Base-by-base conservation (phyloP, 2,797 vertebrate genomes). In the Percopsis omiscomaycus region DNA sequence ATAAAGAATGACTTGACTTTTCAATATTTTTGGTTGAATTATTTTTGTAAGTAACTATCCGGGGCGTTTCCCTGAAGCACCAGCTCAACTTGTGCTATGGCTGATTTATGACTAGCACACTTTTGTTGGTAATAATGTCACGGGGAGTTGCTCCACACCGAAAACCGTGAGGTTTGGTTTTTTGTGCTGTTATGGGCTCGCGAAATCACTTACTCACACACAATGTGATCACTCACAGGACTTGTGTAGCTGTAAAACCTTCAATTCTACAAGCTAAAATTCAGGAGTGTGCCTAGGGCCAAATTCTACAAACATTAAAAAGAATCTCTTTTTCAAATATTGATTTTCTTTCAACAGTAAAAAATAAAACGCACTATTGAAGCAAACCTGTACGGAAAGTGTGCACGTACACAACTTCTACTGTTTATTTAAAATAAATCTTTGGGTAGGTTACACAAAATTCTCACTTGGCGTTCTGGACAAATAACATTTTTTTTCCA, bases 41-140 rank as follows among this genome's bases (percentile, higher is more conserved):
- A 1, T 22, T 48, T 60, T 59, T 6, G 44, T 28, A 15, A 3
- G 16, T n/a, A 27, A 56, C 62, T 52, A 14, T 30, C 2, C 61
- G 60, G 80, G 66, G 58, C 3, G 13, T 85, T 67, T 46, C 66
- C 67, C 54, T 54, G 77, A 73, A 79, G 55, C 86, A 86, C 56
- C 46, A 57, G 84, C 77, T 71, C 3, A 59, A 5, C 73, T 81
- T 12, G 32, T 74, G 77, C 32, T 78, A 57, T 75, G 72, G 78
- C 62, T 75, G 49, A 68, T 74, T 68, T 75, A 68, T 69, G 75
- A 73, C 46, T 64, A 44, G 71, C 79, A 75, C 64, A 61, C 66
- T 71, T 30, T 42, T 5, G 68, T 22, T 22, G 75, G 77, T 80
- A 64, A 62, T 29, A 28, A 57, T 82, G 75, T 85, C 83, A 84